A percentile compares a stretch with the other conserved stretches of the same genome.
These are phyloP conservation scores for Phragmatobia fuliginosa DNA, from an alignment of 2,888 invertebrate species.

Conservation along the genomic window DNA sequence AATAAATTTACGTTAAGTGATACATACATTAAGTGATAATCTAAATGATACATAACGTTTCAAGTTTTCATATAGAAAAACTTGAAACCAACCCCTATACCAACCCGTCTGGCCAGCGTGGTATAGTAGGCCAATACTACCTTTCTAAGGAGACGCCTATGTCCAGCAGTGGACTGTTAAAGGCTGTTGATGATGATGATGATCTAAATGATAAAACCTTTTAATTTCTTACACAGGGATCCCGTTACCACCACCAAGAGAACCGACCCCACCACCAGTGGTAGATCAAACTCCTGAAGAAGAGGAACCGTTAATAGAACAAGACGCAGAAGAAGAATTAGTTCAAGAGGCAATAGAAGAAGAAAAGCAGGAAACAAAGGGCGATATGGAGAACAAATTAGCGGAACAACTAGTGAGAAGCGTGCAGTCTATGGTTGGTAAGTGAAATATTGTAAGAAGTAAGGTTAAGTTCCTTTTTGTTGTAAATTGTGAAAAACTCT, in stretches of 20 bases:
- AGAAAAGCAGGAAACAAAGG: constrained; percentile 50
- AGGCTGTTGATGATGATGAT: too few relatives aligned
- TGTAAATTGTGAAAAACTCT: too few relatives aligned
- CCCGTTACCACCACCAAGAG: constrained; percentile 57
- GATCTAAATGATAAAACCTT: neutral
- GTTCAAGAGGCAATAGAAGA: constrained; percentile 36
- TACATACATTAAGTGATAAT: too few relatives aligned
- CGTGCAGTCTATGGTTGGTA: constrained; percentile 79
- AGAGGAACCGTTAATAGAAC: constrained; percentile 29
- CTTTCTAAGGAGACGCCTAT: too few relatives aligned
- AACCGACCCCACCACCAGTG: constrained; percentile 39
- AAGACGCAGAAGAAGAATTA: constrained; percentile 21
- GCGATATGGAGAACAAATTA: constrained; percentile 64
- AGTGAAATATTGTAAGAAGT: constrained; percentile 47
- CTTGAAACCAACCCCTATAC: too few relatives aligned
- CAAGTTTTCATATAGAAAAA: too few relatives aligned
- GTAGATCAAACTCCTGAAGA: constrained; percentile 38
- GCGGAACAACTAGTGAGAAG: constrained; percentile 71
- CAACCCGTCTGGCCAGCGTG: too few relatives aligned
- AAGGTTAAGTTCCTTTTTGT: too few relatives aligned
- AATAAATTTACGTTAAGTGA: neutral
- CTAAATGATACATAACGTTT: too few relatives aligned
- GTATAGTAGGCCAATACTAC: too few relatives aligned
- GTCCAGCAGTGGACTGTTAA: too few relatives aligned
- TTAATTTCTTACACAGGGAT: constrained; percentile 55